A percentile compares a stretch with the other conserved stretches of the same genome.
These are phyloP conservation scores for Fissipunctia ypsillon DNA, from an alignment of 2,888 invertebrate species.

Conservation along the genomic window DNA sequence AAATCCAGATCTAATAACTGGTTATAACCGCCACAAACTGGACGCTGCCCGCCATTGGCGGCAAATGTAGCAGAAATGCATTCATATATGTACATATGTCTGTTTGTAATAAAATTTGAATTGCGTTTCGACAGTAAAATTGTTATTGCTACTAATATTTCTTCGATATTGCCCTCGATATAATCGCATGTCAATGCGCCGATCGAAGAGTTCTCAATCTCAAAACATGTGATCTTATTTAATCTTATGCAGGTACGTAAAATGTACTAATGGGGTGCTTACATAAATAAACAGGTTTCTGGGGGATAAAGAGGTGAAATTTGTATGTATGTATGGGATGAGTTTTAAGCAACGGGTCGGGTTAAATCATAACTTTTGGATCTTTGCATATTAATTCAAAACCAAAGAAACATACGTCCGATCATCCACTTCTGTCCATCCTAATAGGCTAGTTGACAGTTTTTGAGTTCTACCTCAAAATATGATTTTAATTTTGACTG, in stretches of 20 bases:
- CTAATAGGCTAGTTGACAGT: too few relatives aligned
- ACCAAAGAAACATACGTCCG: not conserved
- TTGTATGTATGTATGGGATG: too few relatives aligned
- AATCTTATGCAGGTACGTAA: not conserved
- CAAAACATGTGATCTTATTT: constrained; percentile 18
- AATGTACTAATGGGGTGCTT: too few relatives aligned
- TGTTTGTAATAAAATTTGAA: constrained; percentile 52
- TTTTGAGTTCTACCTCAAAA: not conserved
- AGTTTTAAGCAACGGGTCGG: not conserved
- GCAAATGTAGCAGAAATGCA: constrained; percentile 63
- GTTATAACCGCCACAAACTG: constrained; percentile 50
- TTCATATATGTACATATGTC: constrained; percentile 44
- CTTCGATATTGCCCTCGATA: constrained; percentile 32
- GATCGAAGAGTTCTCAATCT: not conserved
- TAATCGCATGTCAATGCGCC: constrained; percentile 20
- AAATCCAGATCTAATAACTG: constrained; percentile 39
- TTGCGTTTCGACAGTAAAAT: constrained; percentile 44
- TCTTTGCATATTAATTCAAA: not conserved
- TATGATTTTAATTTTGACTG: not conserved
- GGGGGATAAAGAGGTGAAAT: too few relatives aligned
- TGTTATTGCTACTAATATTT: constrained; percentile 46
- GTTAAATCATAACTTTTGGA: not conserved
- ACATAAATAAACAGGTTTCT: too few relatives aligned
- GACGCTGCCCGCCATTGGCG: constrained; percentile 28
- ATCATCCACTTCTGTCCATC: not conserved